phyloP scores from a whole-genome alignment of 2,888 invertebrate species.

The Heliconius aoede region DNA sequence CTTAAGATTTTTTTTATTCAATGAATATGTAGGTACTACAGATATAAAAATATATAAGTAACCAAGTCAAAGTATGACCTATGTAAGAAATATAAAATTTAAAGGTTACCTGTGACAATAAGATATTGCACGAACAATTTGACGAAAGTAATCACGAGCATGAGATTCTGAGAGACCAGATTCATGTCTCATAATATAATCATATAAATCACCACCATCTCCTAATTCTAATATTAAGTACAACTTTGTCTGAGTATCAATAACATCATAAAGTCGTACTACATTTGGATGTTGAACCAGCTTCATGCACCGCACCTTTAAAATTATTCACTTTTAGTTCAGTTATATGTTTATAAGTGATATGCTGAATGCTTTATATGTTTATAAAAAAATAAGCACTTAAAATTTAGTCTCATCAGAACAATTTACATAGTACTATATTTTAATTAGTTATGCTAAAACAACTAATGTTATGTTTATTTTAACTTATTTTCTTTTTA shows the following conservation, averaged over 20 bases:
- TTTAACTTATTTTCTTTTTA: not conserved
- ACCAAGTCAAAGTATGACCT: not conserved
- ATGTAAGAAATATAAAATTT: not conserved
- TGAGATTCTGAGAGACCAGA: slow-evolving; percentile 92
- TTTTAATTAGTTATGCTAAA: not conserved
- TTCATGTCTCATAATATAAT: slow-evolving; percentile 98
- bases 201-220: slow-evolving; percentile 99
- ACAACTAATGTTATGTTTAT: not conserved
- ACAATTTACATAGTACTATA: not conserved
- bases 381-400: slow-evolving; percentile 2
- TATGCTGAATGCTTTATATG: no score
- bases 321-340: slow-evolving; percentile 39
- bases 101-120: slow-evolving; percentile 95
- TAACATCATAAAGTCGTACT: slow-evolving; percentile 98
- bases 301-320: slow-evolving; percentile 97
- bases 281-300: slow-evolving; percentile 99
- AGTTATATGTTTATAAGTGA: no score
- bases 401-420: not conserved
- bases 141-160: slow-evolving; percentile 96
- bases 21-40: not conserved
- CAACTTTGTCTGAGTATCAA: slow-evolving; percentile 99
- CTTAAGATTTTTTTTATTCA: no score
- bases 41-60: no score
- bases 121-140: slow-evolving; percentile 98
- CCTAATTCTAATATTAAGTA: slow-evolving; percentile 98